Conservation (phyloP, 2,113 vertebrate species). For the Toxotes chatareus region DNA sequence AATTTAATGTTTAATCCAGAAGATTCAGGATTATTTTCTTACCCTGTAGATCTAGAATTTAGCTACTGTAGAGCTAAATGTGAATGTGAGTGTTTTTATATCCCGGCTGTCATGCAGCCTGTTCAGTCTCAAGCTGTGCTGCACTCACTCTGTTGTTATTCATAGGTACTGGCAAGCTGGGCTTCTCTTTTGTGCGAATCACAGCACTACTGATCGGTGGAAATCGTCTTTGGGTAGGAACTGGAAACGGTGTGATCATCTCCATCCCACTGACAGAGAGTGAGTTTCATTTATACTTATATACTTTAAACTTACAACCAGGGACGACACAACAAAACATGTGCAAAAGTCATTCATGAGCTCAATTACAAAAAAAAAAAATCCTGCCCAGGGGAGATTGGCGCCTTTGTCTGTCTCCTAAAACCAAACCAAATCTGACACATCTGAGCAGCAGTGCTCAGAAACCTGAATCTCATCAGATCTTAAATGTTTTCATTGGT, state of each 20-base stretch:
- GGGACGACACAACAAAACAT: background rate
- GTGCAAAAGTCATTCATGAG: background rate
- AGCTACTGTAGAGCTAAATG: background rate
- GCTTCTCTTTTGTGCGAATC: constrained; percentile 98
- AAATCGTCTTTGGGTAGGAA: constrained; percentile 98
- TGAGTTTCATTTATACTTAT: constrained; percentile 77
- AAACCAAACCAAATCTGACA: too few species aligned
- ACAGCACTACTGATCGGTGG: constrained; percentile 97
- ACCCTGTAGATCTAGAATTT: background rate
- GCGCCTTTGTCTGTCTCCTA: too few species aligned
- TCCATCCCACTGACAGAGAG: constrained; percentile 98
- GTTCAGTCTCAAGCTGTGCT: background rate
- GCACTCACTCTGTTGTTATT: constrained; percentile 38
- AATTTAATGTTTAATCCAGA: background rate
- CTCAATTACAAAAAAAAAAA: background rate
- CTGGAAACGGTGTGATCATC: constrained; percentile 98
- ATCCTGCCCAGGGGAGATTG: too few species aligned
- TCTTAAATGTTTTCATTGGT: too few species aligned
- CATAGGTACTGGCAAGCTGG: constrained; percentile 95
- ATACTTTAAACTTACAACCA: too few species aligned
- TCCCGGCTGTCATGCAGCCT: background rate
- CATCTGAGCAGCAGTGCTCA: too few species aligned
- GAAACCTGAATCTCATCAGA: too few species aligned
- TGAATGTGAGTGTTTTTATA: background rate
- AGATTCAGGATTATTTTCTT: background rate